Base-by-base conservation (phyloP, 2,113 vertebrate species). In the Spermophilus dauricus region DNA sequence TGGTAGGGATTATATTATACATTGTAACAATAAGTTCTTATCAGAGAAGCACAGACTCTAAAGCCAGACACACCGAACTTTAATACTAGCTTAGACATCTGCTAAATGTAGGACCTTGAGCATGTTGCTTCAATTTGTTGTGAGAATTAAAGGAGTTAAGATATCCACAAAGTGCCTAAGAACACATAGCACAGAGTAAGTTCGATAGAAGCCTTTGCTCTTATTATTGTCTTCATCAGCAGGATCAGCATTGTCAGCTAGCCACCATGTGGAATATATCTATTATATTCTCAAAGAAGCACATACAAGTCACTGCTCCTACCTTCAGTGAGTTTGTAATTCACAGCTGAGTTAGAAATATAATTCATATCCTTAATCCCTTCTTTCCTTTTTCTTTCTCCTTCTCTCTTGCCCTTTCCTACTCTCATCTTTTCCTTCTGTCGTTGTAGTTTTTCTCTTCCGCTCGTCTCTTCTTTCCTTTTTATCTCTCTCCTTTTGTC, bases 91-190 rank as follows among this genome's bases (percentile, higher is more conserved):
- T 90, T 48, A 83, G 86, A 89, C 16, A 65, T 18, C 67, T 96
- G 78, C 42, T 88, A 76, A 86, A 24, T 81, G 30, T 86, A 72
- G 37, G 58, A 67, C 32, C 10, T 18, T 77, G 84, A 72, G n/a
- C 32, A 92, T 56, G 14, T 70, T 42, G 48, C 32, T 80, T 80
- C 67, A 37, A 67, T 78, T 93, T 78, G 45, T n/a, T 56, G 70
- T 73, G 34, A 92, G 65, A 78, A 93, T 84, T 56, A 72, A 95
- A 90, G 72, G 73, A 96, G 72, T 56, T 87, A 92, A 53, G 81
- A 32, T 48, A 81, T 10, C 86, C 11, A 81, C 42, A 32, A 58
- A 81, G 89, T 17, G n/a, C 48, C 86, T 89, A 28, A 26, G 89
- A 67, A 86, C 2, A 48, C 20, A 26, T 39, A 39, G 82, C 13